A percentile compares a stretch with the other conserved stretches of the same genome.
phyloP scores from a whole-genome alignment of 1,140 invertebrate species.

The Panagrolaimus sp. region DNA sequence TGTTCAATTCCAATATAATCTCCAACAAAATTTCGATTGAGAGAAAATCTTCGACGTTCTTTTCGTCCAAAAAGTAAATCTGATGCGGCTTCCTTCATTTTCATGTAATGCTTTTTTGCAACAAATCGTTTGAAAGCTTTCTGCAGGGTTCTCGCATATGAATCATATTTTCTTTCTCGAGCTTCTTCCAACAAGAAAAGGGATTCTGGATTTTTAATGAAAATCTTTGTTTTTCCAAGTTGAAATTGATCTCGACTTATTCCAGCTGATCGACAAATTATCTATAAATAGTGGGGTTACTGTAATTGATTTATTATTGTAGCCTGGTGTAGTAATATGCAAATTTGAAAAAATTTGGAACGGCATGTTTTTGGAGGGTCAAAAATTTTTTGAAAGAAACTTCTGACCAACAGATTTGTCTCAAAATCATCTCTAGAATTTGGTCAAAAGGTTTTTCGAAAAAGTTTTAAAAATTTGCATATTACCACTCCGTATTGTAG shows the following conservation, averaged over 20 bases:
- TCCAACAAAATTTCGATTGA: slow-evolving; percentile 71
- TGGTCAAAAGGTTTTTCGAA: too few species aligned
- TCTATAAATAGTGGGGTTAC: slow-evolving; percentile 21
- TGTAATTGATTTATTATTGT: too few species aligned
- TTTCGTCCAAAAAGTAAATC: slow-evolving; percentile 69
- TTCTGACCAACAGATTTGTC: too few species aligned
- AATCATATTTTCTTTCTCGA: slow-evolving; percentile 70
- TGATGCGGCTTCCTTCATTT: slow-evolving; percentile 64
- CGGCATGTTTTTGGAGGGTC: too few species aligned
- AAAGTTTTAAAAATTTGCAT: too few species aligned
- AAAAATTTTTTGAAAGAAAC: too few species aligned
- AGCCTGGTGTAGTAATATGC: too few species aligned
- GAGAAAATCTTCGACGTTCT: slow-evolving; percentile 67
- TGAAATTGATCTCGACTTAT: slow-evolving; percentile 71
- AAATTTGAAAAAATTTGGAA: too few species aligned
- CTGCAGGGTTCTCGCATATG: slow-evolving; percentile 70
- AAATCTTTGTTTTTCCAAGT: slow-evolving; percentile 71
- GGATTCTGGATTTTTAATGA: slow-evolving; percentile 73
- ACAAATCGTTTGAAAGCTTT: slow-evolving; percentile 71
- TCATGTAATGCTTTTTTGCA: slow-evolving; percentile 66
- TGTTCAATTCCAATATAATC: slow-evolving; percentile 73
- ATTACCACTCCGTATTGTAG: too few species aligned
- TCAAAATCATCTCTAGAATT: too few species aligned
- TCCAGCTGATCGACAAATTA: slow-evolving; percentile 66
- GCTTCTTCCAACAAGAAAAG: slow-evolving; percentile 72